phyloP scores from a whole-genome alignment of 2,888 invertebrate species.

The Habrosyne pyritoides region DNA sequence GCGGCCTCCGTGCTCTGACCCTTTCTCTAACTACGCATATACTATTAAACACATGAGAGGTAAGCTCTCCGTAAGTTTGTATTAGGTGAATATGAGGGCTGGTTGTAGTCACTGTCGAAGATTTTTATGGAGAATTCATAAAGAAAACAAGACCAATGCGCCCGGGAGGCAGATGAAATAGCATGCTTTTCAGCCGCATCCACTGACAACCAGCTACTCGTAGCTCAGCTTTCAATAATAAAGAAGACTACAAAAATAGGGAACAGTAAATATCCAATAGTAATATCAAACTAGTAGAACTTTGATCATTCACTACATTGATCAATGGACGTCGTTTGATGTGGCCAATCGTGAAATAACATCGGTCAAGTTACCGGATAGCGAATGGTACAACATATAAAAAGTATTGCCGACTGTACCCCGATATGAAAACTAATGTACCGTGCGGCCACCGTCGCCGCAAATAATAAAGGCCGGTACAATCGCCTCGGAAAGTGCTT shows the following conservation, averaged over 20 bases:
- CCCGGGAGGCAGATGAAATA: no score
- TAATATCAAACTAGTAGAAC: not conserved
- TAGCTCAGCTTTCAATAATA: no score
- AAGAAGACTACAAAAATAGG: not conserved
- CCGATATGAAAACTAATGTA: constrained; percentile 17
- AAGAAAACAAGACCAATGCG: no score
- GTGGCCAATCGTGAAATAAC: constrained; percentile 17
- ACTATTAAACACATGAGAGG: no score
- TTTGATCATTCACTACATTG: not conserved
- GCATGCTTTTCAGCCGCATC: no score
- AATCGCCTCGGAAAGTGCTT: not conserved
- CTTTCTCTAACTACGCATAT: no score
- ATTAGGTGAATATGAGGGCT: no score
- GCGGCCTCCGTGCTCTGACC: no score
- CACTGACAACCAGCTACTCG: no score
- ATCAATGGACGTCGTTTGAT: not conserved
- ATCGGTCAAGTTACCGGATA: constrained; percentile 15
- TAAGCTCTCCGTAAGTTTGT: no score
- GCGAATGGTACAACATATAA: constrained; percentile 5
- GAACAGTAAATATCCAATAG: not conserved
- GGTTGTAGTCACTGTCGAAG: no score
- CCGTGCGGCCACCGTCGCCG: constrained; percentile 10
- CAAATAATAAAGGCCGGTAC: constrained; percentile 14
- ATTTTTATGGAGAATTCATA: no score
- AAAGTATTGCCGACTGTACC: constrained; percentile 12